Percentiles rank a stretch among this genome's conserved stretches.
These are phyloP conservation scores for Hirtodrosophila alboralis DNA, from an alignment of 2,888 invertebrate species.

Conservation along the genomic window DNA sequence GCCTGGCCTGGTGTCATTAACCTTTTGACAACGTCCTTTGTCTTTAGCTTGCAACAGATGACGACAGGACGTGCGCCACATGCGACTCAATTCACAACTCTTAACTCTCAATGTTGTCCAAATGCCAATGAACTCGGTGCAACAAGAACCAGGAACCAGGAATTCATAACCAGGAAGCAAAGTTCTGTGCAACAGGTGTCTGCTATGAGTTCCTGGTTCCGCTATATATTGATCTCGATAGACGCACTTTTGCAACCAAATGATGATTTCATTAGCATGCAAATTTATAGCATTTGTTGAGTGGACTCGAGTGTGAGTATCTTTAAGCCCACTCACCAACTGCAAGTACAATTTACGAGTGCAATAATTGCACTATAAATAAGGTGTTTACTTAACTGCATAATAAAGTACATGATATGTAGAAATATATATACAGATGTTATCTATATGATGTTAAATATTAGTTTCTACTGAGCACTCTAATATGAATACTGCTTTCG, in stretches of 20 bases:
- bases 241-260: constrained; percentile 35
- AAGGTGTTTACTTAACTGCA: constrained; percentile 42
- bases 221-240: constrained; percentile 31
- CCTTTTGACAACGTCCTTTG: constrained; percentile 70
- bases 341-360: constrained; percentile 8
- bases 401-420: constrained; percentile 38
- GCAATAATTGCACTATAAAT: constrained; percentile 43
- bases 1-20: constrained; percentile 79
- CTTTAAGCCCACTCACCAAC: not conserved
- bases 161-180: constrained; percentile 64
- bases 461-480: too few species aligned
- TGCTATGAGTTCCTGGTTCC: constrained; percentile 9
- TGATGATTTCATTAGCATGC: constrained; percentile 50
- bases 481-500: too few species aligned
- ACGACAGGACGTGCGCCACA: constrained; percentile 74
- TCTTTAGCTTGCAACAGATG: constrained; percentile 67
- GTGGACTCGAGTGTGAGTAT: not conserved
- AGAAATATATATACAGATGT: too few species aligned
- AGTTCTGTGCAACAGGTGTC: constrained; percentile 65
- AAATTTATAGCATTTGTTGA: constrained; percentile 41
- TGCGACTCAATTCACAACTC: constrained; percentile 48
- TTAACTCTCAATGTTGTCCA: constrained; percentile 11
- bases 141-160: constrained; percentile 15
- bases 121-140: constrained; percentile 62
- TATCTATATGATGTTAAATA: too few species aligned